A percentile compares a stretch with the other conserved stretches of the same genome.
phyloP scores from a whole-genome alignment of 2,888 invertebrate genomes.

The Luperina nickerlii region DNA sequence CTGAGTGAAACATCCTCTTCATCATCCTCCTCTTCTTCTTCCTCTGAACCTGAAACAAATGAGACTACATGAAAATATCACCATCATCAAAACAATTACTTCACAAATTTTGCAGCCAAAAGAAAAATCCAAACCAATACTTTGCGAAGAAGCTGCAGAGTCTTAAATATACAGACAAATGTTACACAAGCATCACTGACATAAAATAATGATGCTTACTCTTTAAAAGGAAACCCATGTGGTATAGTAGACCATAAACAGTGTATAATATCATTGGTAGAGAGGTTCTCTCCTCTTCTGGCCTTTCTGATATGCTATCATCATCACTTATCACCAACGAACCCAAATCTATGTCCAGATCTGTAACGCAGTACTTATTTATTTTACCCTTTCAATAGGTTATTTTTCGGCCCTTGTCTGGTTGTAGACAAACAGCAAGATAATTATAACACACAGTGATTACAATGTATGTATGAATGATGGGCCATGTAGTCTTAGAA shows the following conservation, averaged over 20 bases:
- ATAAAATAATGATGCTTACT: conserved; percentile 86
- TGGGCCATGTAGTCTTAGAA: conserved; percentile 1
- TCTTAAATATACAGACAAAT: conserved; percentile 41
- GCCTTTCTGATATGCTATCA: conserved; percentile 77
- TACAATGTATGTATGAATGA: conserved; percentile 20
- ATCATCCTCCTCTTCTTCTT: conserved; percentile 92
- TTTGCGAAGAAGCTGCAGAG: conserved; percentile 34
- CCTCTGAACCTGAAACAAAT: conserved; percentile 87
- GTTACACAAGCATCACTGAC: conserved; percentile 69
- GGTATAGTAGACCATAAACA: conserved; percentile 87
- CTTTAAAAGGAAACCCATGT: conserved; percentile 87
- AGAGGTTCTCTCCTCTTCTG: conserved; percentile 79
- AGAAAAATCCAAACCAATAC: conserved; percentile 37
- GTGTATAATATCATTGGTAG: conserved; percentile 87
- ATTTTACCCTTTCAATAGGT: conserved; percentile 23
- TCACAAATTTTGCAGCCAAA: conserved; percentile 32
- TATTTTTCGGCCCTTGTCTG: conserved; percentile 18
- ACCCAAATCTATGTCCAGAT: conserved; percentile 87
- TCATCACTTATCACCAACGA: conserved; percentile 83
- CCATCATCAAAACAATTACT: background rate
- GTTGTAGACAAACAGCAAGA: conserved; percentile 23
- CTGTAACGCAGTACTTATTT: conserved; percentile 79
- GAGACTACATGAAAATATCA: conserved; percentile 9
- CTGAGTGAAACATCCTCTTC: conserved; percentile 92
- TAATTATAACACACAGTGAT: conserved; percentile 5